Conservation (phyloP, 1,140 invertebrate genomes). For the Diabrotica undecimpunctata region DNA sequence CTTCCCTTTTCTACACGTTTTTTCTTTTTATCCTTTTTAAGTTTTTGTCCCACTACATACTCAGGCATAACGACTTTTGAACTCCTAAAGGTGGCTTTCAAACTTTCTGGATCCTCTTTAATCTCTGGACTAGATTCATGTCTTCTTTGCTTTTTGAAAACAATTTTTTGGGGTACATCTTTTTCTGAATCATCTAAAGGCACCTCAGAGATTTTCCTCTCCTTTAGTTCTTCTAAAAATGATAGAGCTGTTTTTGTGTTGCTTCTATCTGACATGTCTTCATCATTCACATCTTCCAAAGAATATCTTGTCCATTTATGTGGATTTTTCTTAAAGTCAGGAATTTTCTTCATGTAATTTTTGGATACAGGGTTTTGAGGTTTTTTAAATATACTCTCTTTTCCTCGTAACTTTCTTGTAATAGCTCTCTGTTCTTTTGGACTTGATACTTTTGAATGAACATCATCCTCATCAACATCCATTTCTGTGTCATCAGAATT, state of each 20-base stretch:
- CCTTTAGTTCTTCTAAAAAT: slow-evolving; percentile 63
- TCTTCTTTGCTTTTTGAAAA: slow-evolving; percentile 28
- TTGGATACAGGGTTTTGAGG: slow-evolving; percentile 55
- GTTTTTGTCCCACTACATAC: slow-evolving; percentile 70
- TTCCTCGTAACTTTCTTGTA: slow-evolving; percentile 61
- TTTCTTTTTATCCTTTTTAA: slow-evolving; percentile 52
- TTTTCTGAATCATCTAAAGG: slow-evolving; percentile 30
- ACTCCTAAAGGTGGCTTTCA: slow-evolving; percentile 57
- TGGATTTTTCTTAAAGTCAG: slow-evolving; percentile 70
- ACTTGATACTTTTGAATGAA: slow-evolving; percentile 36
- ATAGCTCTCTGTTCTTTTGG: slow-evolving; percentile 35
- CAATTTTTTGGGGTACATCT: slow-evolving; percentile 31
- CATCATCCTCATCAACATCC: slow-evolving; percentile 42
- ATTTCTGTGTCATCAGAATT: slow-evolving; percentile 32
- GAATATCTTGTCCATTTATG: slow-evolving; percentile 75
- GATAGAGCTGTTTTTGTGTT: slow-evolving; percentile 69
- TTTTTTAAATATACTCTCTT: slow-evolving; percentile 74
- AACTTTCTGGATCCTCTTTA: slow-evolving; percentile 41
- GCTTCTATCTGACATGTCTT: slow-evolving; percentile 69
- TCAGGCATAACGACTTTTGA: slow-evolving; percentile 74
- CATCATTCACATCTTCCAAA: slow-evolving; percentile 63
- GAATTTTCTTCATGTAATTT: slow-evolving; percentile 49
- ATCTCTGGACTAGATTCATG: slow-evolving; percentile 25
- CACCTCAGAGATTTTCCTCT: slow-evolving; percentile 44
- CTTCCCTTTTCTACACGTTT: slow-evolving; percentile 42